Evolutionary conservation across 1,140 invertebrate genomes (phyloP).

Genomic region (Bombus polaris): DNA sequence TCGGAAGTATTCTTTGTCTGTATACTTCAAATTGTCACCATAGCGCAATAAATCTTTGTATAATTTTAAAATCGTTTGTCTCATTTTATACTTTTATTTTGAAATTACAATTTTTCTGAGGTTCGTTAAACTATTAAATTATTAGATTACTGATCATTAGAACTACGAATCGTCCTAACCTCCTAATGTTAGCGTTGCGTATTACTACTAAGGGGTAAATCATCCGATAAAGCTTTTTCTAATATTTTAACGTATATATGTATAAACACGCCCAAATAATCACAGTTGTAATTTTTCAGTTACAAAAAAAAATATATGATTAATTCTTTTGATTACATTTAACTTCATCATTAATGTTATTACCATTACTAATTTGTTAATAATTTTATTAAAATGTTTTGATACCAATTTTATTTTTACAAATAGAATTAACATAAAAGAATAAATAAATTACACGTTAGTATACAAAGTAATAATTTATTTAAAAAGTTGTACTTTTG

Average conservation of each 20-base stretch:
- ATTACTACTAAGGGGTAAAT: too few species aligned
- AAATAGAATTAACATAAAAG: background rate
- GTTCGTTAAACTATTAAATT: background rate
- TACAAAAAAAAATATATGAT: background rate
- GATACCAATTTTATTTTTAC: background rate
- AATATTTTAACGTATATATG: background rate
- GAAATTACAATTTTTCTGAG: background rate
- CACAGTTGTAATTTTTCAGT: background rate
- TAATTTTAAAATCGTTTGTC: constrained; percentile 75
- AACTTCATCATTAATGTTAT: background rate
- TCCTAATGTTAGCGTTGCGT: background rate
- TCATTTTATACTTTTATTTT: constrained; percentile 45
- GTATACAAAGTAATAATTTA: constrained; percentile 57
- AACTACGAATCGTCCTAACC: background rate
- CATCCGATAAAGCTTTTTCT: background rate
- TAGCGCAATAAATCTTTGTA: constrained; percentile 84
- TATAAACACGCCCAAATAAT: too few species aligned
- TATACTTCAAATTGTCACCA: constrained; percentile 81
- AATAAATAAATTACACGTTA: constrained; percentile 20
- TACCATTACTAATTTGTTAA: background rate
- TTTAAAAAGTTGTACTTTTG: constrained; percentile 57
- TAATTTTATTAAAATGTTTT: background rate
- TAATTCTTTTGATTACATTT: background rate
- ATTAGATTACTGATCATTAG: background rate
- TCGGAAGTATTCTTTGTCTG: constrained; percentile 83